phyloP scores from a whole-genome alignment of 2,888 invertebrate species.

The Steinernema carpocapsae region DNA sequence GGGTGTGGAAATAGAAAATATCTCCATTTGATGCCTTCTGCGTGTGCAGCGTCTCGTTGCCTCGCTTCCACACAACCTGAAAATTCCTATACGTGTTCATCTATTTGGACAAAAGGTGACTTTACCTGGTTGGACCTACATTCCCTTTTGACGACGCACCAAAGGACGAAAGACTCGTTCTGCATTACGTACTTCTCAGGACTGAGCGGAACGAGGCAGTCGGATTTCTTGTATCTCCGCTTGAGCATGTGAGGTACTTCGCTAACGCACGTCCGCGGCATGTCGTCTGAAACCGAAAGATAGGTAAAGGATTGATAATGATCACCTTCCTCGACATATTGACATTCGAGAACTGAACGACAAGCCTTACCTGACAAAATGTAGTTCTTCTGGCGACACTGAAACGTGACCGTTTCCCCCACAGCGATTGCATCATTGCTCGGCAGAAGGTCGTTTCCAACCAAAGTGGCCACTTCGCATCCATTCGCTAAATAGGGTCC shows the following conservation, averaged over 20 bases:
- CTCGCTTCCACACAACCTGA: background rate
- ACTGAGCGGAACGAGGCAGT: background rate
- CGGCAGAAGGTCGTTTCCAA: conserved; percentile 1
- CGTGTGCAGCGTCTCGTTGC: background rate
- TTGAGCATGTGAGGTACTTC: conserved; percentile 6
- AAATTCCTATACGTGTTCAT: background rate
- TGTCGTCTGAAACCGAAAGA: background rate
- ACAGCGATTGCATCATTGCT: conserved; percentile 14
- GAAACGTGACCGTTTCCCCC: conserved; percentile 40
- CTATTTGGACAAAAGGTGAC: background rate
- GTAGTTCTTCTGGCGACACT: conserved; percentile 45
- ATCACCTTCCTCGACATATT: too few species aligned
- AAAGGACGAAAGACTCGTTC: conserved; percentile 17
- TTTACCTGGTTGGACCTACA: background rate
- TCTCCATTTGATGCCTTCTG: background rate
- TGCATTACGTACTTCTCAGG: conserved; percentile 19
- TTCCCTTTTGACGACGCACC: conserved; percentile 15
- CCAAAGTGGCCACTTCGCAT: background rate
- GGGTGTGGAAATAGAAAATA: background rate
- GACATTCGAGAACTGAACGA: too few species aligned
- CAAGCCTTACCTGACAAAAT: conserved; percentile 37
- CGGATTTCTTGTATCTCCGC: background rate
- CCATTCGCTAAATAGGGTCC: background rate
- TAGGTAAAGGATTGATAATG: background rate
- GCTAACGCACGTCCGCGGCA: conserved; percentile 6